phyloP scores from a whole-genome alignment of 64 coral and sea anemone genomes.

The Stichodactyla mertensii region DNA sequence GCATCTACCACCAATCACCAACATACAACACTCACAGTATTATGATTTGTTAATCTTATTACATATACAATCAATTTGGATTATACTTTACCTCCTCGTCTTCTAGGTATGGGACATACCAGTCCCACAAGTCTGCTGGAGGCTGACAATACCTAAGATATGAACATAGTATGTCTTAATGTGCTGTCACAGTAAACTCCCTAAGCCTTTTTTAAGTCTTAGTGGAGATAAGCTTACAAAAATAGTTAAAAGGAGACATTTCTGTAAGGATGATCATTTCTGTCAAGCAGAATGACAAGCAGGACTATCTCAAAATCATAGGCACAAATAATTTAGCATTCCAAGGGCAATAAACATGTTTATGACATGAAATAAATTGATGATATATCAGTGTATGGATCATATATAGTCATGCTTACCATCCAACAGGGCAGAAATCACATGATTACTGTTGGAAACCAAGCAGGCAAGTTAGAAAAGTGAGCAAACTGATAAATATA shows the following conservation, averaged over 20 bases:
- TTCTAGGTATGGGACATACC: constrained; percentile 91
- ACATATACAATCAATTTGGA: neutral
- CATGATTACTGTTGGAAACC: neutral
- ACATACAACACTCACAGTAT: neutral
- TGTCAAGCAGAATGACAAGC: neutral
- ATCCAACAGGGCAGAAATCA: neutral
- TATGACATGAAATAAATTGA: neutral
- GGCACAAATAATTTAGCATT: no score
- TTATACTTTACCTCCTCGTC: constrained; percentile 84
- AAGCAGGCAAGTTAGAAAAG: neutral
- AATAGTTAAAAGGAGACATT: no score
- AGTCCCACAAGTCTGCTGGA: constrained; percentile 87
- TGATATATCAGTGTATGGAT: neutral
- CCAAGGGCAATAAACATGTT: no score
- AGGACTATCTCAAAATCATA: neutral
- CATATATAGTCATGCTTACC: neutral
- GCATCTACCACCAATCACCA: neutral
- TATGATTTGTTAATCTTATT: neutral
- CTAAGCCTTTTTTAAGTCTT: no score
- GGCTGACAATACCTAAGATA: constrained; percentile 74
- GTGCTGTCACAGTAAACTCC: neutral
- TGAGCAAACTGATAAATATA: neutral
- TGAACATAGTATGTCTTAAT: neutral
- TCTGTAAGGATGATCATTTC: neutral
- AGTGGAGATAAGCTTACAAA: no score